Conservation (phyloP, 35 echinoderm and acorn worm genomes). For the Heliocidaris erythrogramma region DNA sequence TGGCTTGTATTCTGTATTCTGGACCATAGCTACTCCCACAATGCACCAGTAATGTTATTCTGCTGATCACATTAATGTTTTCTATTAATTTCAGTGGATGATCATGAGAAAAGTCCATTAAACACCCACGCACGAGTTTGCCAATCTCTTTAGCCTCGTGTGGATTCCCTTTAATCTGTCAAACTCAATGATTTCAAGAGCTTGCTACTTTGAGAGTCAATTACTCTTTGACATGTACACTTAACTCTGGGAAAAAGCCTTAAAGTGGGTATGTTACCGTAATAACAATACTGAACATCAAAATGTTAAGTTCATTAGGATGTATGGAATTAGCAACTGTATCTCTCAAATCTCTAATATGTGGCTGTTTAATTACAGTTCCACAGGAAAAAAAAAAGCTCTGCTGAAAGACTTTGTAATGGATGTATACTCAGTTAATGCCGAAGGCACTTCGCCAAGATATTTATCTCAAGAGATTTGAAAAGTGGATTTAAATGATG, state of each 20-base stretch:
- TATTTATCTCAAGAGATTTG: background rate
- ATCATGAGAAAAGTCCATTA: no score
- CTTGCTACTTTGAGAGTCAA: background rate
- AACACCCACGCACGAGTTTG: no score
- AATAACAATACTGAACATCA: background rate
- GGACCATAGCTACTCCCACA: no score
- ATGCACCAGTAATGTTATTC: no score
- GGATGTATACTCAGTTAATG: background rate
- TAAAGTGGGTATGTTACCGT: background rate
- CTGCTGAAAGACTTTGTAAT: background rate
- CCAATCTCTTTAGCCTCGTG: background rate
- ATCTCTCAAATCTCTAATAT: background rate
- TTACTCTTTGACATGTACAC: background rate
- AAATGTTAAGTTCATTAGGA: background rate
- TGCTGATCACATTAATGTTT: no score
- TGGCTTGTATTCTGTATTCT: no score
- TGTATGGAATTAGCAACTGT: background rate
- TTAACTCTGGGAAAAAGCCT: background rate
- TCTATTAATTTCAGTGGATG: no score
- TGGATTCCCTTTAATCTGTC: background rate
- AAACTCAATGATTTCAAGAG: background rate
- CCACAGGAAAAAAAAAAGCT: background rate
- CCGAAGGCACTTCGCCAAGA: background rate
- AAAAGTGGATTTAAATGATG: slow-evolving; percentile 3
- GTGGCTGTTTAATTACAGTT: background rate